Conservation (phyloP, 2,797 vertebrate species). For the Malacoraja senta region DNA sequence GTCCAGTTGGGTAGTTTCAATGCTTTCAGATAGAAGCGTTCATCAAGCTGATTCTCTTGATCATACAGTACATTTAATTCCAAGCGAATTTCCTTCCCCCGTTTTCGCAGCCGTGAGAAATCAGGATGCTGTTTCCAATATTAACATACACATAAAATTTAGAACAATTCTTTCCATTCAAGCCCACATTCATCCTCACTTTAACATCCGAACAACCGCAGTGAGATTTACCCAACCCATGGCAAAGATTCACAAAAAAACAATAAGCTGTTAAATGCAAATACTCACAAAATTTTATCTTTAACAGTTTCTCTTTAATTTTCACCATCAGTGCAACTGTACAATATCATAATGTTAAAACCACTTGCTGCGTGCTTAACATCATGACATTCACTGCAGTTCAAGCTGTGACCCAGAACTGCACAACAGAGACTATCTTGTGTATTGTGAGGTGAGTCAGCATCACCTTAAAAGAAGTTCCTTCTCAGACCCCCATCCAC, state of each 20-base stretch:
- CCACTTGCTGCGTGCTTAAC: neutral
- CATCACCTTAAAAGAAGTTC: too few relatives aligned
- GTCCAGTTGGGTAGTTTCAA: constrained; percentile 69
- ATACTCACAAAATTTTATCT: too few relatives aligned
- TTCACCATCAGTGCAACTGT: neutral
- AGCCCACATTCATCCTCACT: neutral
- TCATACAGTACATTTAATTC: constrained; percentile 57
- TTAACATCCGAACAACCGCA: neutral
- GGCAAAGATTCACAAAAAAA: neutral
- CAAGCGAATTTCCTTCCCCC: constrained; percentile 62
- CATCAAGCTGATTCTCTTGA: constrained; percentile 59
- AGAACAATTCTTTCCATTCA: neutral
- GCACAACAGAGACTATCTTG: too few relatives aligned
- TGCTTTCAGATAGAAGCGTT: constrained; percentile 63
- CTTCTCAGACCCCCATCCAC: too few relatives aligned
- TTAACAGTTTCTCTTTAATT: neutral
- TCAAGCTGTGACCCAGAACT: too few relatives aligned
- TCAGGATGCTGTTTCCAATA: constrained; percentile 57
- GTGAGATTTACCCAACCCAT: neutral
- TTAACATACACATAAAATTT: neutral
- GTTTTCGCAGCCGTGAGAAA: constrained; percentile 55
- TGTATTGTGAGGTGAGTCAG: too few relatives aligned
- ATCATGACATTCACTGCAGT: too few relatives aligned
- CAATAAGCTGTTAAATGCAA: too few relatives aligned
- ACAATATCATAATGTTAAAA: neutral